phyloP scores from a whole-genome alignment of 2,113 vertebrate genomes.

The Microcebus ravelobensis region DNA sequence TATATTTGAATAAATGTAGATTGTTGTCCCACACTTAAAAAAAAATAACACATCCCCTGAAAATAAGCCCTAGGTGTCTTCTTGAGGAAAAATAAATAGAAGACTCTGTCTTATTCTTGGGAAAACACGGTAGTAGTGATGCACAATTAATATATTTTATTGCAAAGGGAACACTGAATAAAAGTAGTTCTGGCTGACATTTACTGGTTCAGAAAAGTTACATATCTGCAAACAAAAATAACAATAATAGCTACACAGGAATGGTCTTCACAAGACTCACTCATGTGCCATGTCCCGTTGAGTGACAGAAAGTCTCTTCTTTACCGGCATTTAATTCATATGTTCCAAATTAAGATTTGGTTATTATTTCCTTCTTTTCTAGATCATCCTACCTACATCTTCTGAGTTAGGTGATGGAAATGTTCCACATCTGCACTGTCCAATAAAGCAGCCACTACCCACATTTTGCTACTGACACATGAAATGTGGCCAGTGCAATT shows the following conservation, averaged over 20 bases:
- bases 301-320: neutral
- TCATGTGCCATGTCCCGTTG: accelerated
- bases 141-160: neutral
- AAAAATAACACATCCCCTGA: too few relatives aligned
- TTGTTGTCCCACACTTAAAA: too few relatives aligned
- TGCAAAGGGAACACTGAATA: neutral
- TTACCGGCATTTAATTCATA: neutral
- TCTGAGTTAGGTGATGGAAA: neutral
- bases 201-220: neutral
- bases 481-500: neutral
- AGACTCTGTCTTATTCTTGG: too few relatives aligned
- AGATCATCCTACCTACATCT: neutral
- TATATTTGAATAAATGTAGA: too few relatives aligned
- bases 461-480: too few relatives aligned
- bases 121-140: neutral
- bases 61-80: too few relatives aligned
- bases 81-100: too few relatives aligned
- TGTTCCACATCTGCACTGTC: neutral
- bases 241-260: neutral
- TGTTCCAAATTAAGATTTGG: neutral
- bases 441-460: neutral
- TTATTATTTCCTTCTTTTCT: neutral
- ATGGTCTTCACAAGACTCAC: neutral
- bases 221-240: neutral
- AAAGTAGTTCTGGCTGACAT: neutral